Conservation (phyloP, 1,140 invertebrate species). For the Oncopeltus fasciatus region DNA sequence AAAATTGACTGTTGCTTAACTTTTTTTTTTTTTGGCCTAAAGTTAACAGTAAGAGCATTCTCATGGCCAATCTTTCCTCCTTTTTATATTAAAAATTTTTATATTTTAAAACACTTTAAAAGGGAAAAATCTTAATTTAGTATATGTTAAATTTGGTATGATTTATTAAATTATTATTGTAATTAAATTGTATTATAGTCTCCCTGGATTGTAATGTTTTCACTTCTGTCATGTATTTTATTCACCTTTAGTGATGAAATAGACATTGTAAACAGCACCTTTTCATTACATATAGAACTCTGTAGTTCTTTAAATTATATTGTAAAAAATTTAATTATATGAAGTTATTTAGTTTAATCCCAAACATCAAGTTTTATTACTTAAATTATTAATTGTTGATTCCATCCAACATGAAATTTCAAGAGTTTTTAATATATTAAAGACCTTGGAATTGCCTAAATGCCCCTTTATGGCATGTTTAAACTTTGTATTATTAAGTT, state of each 20-base stretch:
- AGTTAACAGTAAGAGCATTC: not conserved
- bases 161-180: not conserved
- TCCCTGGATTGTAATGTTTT: not conserved
- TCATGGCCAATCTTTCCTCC: not conserved
- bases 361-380: not conserved
- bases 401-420: too few relatives aligned
- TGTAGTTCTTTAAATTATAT: too few relatives aligned
- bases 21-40: not conserved
- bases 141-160: not conserved
- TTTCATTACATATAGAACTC: too few relatives aligned
- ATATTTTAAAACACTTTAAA: not conserved
- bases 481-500: too few relatives aligned
- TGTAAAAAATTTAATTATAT: not conserved
- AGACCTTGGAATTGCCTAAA: too few relatives aligned
- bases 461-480: too few relatives aligned
- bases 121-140: not conserved
- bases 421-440: too few relatives aligned
- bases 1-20: not conserved
- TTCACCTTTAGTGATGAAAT: too few relatives aligned
- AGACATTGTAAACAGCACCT: too few relatives aligned
- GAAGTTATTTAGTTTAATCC: not conserved
- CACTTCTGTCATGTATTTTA: too few relatives aligned
- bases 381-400: not conserved
- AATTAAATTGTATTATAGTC: conserved; percentile 5
- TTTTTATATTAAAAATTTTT: too few relatives aligned